Conservation (phyloP, 2,113 vertebrate genomes). For the Cephalopterus ornatus region DNA sequence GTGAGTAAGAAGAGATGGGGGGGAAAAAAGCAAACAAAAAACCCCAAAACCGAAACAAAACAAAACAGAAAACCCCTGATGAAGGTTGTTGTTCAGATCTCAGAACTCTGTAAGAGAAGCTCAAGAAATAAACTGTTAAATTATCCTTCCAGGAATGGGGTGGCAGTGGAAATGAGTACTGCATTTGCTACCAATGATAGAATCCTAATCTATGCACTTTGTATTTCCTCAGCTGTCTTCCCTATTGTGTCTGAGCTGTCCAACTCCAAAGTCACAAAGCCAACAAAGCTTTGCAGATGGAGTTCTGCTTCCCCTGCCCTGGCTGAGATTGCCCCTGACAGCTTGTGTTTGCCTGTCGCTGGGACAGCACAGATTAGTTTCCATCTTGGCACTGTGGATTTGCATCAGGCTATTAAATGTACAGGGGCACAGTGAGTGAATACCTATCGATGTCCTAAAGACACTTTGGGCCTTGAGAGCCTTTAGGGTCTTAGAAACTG, state of each 20-base stretch:
- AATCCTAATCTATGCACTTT: background rate
- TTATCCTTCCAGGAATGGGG: background rate
- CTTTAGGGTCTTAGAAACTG: background rate
- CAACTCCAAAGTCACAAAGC: background rate
- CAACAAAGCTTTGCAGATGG: background rate
- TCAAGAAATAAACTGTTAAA: background rate
- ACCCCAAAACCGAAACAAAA: too few species aligned
- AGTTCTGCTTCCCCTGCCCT: background rate
- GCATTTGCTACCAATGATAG: background rate
- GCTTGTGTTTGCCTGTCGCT: background rate
- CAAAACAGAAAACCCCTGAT: background rate
- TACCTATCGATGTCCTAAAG: background rate
- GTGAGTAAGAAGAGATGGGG: background rate
- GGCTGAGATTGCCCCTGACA: constrained; percentile 1
- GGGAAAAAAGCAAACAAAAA: too few species aligned
- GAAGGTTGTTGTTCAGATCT: background rate
- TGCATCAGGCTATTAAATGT: background rate
- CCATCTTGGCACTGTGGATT: background rate
- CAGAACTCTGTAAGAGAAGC: background rate
- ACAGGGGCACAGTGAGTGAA: background rate
- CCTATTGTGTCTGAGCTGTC: background rate
- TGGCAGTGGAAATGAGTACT: background rate
- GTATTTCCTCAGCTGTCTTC: background rate
- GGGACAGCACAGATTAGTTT: background rate
- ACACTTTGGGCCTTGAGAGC: background rate